These are phyloP conservation scores for Cromileptes altivelis DNA, from an alignment of 2,113 vertebrate genomes.

Conservation along the genomic window DNA sequence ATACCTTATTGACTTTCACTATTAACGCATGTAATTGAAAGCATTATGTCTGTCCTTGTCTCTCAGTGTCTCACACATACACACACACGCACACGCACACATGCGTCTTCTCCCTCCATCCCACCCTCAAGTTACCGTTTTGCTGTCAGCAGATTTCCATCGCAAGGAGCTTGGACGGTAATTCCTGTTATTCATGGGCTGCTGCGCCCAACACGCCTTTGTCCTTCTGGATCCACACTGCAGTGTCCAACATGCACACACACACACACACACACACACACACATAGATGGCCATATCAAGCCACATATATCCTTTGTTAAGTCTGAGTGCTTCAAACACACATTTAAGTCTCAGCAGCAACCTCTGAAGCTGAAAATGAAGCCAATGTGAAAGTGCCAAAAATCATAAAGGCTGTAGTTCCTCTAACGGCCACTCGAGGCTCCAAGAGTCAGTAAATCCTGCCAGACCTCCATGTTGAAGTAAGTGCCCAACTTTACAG, in stretches of 20 bases:
- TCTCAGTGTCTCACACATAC: not conserved
- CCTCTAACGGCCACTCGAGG: no score
- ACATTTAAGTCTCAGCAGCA: not conserved
- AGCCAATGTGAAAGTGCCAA: no score
- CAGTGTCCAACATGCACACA: conserved; percentile 13
- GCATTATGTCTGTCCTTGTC: conserved; percentile 54
- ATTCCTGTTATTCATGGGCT: conserved; percentile 55
- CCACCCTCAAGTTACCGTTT: conserved; percentile 36
- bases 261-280: conserved; percentile 18
- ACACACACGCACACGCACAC: not conserved
- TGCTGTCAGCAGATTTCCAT: conserved; percentile 55
- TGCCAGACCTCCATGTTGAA: no score
- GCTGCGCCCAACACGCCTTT: not conserved
- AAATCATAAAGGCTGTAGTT: no score
- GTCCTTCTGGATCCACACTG: conserved; percentile 40
- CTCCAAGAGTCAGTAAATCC: no score
- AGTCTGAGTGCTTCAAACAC: not conserved
- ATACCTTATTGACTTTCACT: conserved; percentile 31
- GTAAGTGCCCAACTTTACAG: no score
- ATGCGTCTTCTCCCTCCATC: not conserved
- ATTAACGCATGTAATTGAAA: conserved; percentile 44
- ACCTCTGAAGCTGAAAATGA: no score
- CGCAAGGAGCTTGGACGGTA: conserved; percentile 19
- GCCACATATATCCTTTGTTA: not conserved
- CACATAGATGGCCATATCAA: not conserved